phyloP scores from a whole-genome alignment of 2,888 invertebrate species.

The Lepidochrysops patricia region DNA sequence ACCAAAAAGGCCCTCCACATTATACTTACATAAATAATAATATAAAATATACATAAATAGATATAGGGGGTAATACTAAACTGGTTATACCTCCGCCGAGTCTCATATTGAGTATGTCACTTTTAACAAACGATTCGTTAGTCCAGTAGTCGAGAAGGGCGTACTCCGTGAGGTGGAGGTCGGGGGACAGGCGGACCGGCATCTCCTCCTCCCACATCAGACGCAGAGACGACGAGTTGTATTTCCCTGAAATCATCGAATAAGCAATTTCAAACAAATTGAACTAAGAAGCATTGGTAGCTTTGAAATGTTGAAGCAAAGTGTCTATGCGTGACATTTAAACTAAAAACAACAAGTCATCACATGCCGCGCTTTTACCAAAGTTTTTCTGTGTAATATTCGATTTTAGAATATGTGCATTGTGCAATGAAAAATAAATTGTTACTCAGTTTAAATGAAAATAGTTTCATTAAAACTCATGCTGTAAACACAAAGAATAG shows the following conservation, averaged over 20 bases:
- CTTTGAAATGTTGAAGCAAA: background rate
- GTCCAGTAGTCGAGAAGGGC: slow-evolving; percentile 81
- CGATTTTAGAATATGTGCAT: too few species aligned
- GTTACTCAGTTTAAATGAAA: too few species aligned
- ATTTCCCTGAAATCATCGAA: slow-evolving; percentile 78
- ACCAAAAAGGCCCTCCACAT: background rate
- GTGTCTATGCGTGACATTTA: background rate
- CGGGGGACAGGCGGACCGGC: slow-evolving; percentile 83
- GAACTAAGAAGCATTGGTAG: background rate
- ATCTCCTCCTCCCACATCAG: slow-evolving; percentile 84
- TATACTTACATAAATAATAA: background rate
- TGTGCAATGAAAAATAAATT: too few species aligned
- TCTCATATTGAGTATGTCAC: slow-evolving; percentile 78
- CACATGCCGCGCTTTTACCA: too few species aligned
- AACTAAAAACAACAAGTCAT: too few species aligned
- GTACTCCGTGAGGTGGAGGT: slow-evolving; percentile 88
- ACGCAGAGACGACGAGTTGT: slow-evolving; percentile 83
- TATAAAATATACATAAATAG: slow-evolving; percentile 9
- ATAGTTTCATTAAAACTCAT: too few species aligned
- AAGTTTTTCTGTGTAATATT: too few species aligned
- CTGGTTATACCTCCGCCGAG: slow-evolving; percentile 79
- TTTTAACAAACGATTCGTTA: slow-evolving; percentile 80
- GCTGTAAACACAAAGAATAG: too few species aligned
- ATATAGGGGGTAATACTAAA: slow-evolving; percentile 1
- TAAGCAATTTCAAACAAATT: background rate